Base-by-base conservation (phyloP, 2,113 vertebrate genomes). In the Ia io region DNA sequence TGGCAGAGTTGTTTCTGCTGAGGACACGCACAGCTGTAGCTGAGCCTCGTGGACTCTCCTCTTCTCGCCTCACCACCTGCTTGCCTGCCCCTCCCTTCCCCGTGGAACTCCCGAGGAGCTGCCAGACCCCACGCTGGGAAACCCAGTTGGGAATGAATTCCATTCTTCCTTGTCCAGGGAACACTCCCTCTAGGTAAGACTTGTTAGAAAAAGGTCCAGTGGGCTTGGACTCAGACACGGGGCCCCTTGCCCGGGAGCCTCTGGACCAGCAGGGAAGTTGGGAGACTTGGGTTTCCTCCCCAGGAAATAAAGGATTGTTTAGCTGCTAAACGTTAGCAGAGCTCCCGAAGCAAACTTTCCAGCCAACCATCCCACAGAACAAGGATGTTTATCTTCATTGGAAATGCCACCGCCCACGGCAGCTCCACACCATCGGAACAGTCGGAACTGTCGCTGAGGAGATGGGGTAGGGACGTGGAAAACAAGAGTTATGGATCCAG, bases 241-340 rank as follows among this genome's bases (percentile, higher is more conserved):
- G 32, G 80, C 61, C 70, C 14, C 12, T 42, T 77, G 69, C 30
- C 37, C 42, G 32, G 56, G 40, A 37, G 83, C 7, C 84, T 69
- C 25, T 30, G 23, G 51, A 51, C 30, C 56, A 73, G 88, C 88
- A 84, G 53, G 71, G 84, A 79, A 63, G 69, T 65, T 87, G 69
- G 59, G 63, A 82, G 35, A 77, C 70, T 51, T 17, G 44, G 35
- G 40, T 49, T 92, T 94, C 73, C 93, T 89, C 80, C 79, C 79
- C 63, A 53, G 5, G 89, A 84, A 84, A 49, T 69, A 44, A 76
- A 88, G 23, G 71, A 35, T 74, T 63, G 77, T 63, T 83, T 23
- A 91, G 76, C 42, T n/a, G n/a, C n/a, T n/a, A n/a, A n/a, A n/a
- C n/a, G n/a, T n/a, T n/a, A 91, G 76, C 42, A 63, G 76, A 20